A percentile compares a stretch with the other conserved stretches of the same genome.
Conservation (phyloP, 1,140 invertebrate species). For the Sycophaga agraensis region DNA sequence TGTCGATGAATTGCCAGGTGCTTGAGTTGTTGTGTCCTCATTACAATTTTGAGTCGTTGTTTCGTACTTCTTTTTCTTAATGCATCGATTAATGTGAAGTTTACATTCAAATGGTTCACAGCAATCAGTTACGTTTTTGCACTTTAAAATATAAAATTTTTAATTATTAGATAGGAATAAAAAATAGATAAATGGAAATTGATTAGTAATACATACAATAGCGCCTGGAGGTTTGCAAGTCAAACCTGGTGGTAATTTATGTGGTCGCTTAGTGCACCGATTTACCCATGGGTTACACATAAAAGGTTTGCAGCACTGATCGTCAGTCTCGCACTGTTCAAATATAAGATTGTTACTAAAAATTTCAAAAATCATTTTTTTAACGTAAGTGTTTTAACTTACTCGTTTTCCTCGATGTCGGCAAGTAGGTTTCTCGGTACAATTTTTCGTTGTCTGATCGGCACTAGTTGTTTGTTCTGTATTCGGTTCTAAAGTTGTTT, state of each 20-base stretch:
- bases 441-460: too few species aligned
- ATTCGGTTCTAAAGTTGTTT: neutral
- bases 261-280: neutral
- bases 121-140: neutral
- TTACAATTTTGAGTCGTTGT: neutral
- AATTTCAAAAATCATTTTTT: too few species aligned
- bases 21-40: neutral
- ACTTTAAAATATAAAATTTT: neutral
- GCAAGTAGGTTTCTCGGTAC: too few species aligned
- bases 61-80: neutral
- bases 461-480: neutral
- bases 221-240: too few species aligned
- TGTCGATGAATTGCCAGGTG: neutral
- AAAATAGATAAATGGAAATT: too few species aligned
- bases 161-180: neutral
- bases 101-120: slow-evolving; percentile 8
- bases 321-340: too few species aligned
- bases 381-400: too few species aligned
- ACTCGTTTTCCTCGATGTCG: too few species aligned
- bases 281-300: neutral
- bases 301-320: too few species aligned
- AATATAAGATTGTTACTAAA: too few species aligned
- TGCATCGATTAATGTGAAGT: neutral
- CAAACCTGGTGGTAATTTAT: neutral
- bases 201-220: too few species aligned